Conservation (phyloP, 2,797 vertebrate genomes). For the Thalassophryne amazonica region DNA sequence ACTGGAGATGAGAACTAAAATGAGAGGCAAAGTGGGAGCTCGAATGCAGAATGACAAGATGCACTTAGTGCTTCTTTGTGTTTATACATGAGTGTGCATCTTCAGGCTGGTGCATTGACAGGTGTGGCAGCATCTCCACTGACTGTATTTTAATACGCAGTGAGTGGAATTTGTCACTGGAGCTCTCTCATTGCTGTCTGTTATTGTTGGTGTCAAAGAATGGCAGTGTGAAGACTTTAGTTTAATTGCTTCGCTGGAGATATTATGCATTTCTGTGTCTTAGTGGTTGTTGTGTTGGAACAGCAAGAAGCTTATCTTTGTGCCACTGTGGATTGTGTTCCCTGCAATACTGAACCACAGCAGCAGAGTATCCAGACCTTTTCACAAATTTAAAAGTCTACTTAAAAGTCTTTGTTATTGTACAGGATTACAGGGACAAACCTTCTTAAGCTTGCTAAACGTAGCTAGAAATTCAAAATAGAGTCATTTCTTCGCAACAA, state of each 20-base stretch:
- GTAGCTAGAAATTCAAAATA: too few species aligned
- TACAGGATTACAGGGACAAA: too few species aligned
- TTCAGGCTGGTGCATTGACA: constrained; percentile 7
- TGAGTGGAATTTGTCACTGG: constrained; percentile 13
- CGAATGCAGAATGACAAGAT: constrained; percentile 36
- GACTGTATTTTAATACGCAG: constrained; percentile 19
- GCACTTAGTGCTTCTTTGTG: constrained; percentile 4
- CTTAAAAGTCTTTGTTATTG: too few species aligned
- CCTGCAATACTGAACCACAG: constrained; percentile 10
- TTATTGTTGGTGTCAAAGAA: constrained; percentile 29
- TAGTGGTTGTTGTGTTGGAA: constrained; percentile 1
- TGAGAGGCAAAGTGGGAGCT: constrained; percentile 47
- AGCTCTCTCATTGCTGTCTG: constrained; percentile 28
- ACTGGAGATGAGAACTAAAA: constrained; percentile 55
- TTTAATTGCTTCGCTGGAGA: constrained; percentile 8
- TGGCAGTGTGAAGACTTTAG: constrained; percentile 15
- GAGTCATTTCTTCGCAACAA: too few species aligned
- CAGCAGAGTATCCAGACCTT: too few species aligned
- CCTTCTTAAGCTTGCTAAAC: too few species aligned
- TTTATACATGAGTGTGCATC: constrained; percentile 6
- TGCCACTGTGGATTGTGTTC: constrained; percentile 62
- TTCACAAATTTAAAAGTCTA: too few species aligned
- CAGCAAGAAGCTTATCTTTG: background rate
- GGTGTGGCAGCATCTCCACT: constrained; percentile 9
- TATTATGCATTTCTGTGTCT: constrained; percentile 10